Conservation (phyloP, 2,113 vertebrate genomes). For the Daboia siamensis region DNA sequence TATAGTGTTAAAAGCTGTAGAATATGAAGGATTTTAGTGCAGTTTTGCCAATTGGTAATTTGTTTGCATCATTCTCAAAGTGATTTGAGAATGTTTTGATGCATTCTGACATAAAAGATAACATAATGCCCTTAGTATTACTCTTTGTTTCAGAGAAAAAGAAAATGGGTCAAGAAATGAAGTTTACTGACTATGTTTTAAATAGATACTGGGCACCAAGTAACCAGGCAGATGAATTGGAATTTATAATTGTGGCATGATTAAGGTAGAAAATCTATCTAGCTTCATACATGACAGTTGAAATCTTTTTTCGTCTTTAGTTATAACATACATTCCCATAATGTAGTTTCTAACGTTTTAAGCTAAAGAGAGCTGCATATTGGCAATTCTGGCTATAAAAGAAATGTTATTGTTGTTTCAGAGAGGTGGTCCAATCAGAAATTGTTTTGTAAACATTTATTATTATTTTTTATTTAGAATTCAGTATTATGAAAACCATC, state of each 20-base stretch:
- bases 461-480: no score
- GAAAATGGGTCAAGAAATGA: background rate
- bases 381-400: conserved; percentile 4
- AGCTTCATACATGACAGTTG: background rate
- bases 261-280: background rate
- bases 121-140: rapidly evolving
- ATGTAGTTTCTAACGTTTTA: background rate
- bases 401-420: background rate
- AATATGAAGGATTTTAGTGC: background rate
- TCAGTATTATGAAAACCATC: no score
- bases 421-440: background rate
- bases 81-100: background rate
- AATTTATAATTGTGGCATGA: background rate
- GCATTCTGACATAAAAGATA: background rate
- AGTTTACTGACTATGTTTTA: background rate
- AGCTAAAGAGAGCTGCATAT: background rate
- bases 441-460: background rate
- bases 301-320: background rate
- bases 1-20: no score
- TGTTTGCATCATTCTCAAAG: background rate
- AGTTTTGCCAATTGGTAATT: background rate
- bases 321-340: background rate
- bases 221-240: background rate
- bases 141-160: rapidly evolving
- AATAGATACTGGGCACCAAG: background rate